phyloP scores from a whole-genome alignment of 2,797 vertebrate genomes.

The Peromyscus attwateri region DNA sequence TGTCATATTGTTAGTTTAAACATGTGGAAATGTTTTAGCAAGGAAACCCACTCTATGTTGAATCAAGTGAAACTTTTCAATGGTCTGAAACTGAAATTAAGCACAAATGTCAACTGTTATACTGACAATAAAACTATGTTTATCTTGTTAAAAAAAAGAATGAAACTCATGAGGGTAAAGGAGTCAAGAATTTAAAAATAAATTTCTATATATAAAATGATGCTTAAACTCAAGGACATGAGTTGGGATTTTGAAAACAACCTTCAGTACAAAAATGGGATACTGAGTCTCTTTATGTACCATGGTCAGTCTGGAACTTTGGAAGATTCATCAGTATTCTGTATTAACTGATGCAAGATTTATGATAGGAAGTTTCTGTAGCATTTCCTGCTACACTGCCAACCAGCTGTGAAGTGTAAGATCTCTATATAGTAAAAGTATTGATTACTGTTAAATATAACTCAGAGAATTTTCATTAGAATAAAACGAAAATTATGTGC shows the following conservation, averaged over 20 bases:
- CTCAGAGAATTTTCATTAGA: not conserved
- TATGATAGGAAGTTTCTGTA: not conserved
- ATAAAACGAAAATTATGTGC: slow-evolving; percentile 28
- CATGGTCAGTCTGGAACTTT: not conserved
- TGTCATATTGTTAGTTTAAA: slow-evolving; percentile 7
- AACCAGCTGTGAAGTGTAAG: not conserved
- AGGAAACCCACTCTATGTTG: not conserved
- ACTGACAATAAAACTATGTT: not conserved
- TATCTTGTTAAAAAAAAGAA: not conserved
- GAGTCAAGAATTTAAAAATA: not conserved
- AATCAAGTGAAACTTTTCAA: not conserved
- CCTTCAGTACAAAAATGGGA: not conserved
- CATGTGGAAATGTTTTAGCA: slow-evolving; percentile 26
- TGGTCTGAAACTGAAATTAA: slow-evolving; percentile 22
- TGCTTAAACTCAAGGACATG: slow-evolving; percentile 10
- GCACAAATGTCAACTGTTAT: not conserved
- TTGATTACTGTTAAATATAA: not conserved
- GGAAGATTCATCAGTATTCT: not conserved
- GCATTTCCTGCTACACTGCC: not conserved
- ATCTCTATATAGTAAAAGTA: slow-evolving; percentile 33
- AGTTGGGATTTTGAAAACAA: slow-evolving; percentile 31
- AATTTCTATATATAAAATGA: not conserved
- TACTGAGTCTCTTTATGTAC: not conserved
- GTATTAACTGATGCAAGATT: not conserved
- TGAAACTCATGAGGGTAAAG: not conserved